A percentile compares a stretch with the other conserved stretches of the same genome.
Conservation (phyloP, 2,797 vertebrate genomes). For the Notamacropus eugenii region DNA sequence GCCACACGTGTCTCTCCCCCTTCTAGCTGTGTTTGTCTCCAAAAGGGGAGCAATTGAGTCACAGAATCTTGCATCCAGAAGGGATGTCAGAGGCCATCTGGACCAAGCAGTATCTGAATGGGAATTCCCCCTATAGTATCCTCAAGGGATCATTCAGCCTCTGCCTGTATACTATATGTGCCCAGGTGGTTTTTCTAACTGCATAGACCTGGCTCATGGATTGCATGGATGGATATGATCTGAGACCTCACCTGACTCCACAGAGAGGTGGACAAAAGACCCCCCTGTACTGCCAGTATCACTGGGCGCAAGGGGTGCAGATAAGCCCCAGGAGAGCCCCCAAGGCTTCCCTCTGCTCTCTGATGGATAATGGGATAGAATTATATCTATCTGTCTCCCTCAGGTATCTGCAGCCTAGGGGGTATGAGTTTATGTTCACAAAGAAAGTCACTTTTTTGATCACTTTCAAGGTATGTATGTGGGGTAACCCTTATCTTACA, state of each 20-base stretch:
- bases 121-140: neutral
- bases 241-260: neutral
- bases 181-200: neutral
- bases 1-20: neutral
- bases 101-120: neutral
- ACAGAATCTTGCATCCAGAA: neutral
- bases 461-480: no score
- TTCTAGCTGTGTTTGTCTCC: neutral
- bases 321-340: neutral
- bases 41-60: neutral
- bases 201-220: neutral
- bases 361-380: neutral
- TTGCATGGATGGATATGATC: neutral
- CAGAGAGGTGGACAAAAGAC: neutral
- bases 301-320: neutral
- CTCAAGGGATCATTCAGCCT: neutral
- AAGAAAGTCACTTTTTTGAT: neutral
- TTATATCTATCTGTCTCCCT: neutral
- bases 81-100: neutral
- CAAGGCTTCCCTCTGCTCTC: neutral
- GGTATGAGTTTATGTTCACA: neutral
- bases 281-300: neutral
- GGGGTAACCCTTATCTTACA: no score
- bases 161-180: neutral
- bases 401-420: neutral